phyloP scores from a whole-genome alignment of 2,113 vertebrate genomes.

The Cebidichthys violaceus region DNA sequence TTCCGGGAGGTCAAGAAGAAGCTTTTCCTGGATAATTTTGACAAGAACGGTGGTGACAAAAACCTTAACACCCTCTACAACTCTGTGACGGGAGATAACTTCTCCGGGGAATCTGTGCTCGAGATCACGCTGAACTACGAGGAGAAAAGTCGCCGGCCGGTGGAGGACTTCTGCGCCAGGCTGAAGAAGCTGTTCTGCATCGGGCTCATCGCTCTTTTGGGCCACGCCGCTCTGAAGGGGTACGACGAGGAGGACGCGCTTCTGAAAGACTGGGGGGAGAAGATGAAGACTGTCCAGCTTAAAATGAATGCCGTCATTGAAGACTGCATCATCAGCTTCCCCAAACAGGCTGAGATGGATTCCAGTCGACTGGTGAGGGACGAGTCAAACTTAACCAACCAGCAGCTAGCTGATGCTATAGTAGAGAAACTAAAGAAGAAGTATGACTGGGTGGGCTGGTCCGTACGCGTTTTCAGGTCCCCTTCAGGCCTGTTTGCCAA shows the following conservation, averaged over 20 bases:
- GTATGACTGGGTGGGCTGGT: conserved; percentile 86
- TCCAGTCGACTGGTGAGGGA: conserved; percentile 72
- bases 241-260: conserved; percentile 76
- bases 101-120: conserved; percentile 81
- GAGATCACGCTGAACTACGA: conserved; percentile 83
- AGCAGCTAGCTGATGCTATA: conserved; percentile 76
- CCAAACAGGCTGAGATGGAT: conserved; percentile 79
- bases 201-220: conserved; percentile 83
- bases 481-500: conserved; percentile 65
- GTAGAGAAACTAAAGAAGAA: conserved; percentile 76
- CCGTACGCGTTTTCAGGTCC: conserved; percentile 78
- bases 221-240: conserved; percentile 79
- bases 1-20: conserved; percentile 84
- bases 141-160: conserved; percentile 80
- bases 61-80: conserved; percentile 82
- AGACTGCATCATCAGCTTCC: conserved; percentile 81
- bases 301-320: conserved; percentile 81
- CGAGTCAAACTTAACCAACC: conserved; percentile 58
- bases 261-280: conserved; percentile 80
- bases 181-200: conserved; percentile 86
- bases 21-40: conserved; percentile 82
- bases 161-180: conserved; percentile 84
- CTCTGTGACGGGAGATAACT: conserved; percentile 80
- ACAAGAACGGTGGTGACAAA: conserved; percentile 79
- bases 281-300: conserved; percentile 79